phyloP scores from a whole-genome alignment of 1,140 invertebrate genomes.

The Manduca sexta region DNA sequence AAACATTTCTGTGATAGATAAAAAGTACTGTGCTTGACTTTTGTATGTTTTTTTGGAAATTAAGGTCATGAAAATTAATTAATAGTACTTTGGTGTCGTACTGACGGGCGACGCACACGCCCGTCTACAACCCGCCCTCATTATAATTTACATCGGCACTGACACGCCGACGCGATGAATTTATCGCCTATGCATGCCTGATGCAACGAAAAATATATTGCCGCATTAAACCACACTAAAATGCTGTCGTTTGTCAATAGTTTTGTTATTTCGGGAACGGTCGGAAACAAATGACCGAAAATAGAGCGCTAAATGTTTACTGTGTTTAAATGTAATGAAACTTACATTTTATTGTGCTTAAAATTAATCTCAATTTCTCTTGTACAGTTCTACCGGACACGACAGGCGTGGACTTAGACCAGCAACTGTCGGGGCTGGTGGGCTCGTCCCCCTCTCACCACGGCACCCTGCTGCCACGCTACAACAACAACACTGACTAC shows the following conservation, averaged over 20 bases:
- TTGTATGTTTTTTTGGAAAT: no score
- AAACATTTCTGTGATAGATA: no score
- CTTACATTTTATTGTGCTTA: background rate
- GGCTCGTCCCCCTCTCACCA: conserved; percentile 75
- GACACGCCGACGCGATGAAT: conserved; percentile 48
- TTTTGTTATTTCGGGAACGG: conserved; percentile 1
- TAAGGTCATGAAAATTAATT: no score
- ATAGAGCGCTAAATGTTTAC: background rate
- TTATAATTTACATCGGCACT: conserved; percentile 61
- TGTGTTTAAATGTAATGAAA: no score
- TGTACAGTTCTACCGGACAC: conserved; percentile 81
- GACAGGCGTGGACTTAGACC: conserved; percentile 83
- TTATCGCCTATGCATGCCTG: conserved; percentile 52
- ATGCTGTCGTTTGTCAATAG: conserved; percentile 12
- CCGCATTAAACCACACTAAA: conserved; percentile 44
- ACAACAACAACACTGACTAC: conserved; percentile 72
- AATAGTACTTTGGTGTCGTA: background rate
- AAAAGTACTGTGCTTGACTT: no score
- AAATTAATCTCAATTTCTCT: conserved; percentile 19
- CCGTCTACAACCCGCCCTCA: conserved; percentile 54
- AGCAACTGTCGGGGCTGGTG: conserved; percentile 82
- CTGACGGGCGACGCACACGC: background rate
- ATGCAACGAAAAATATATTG: conserved; percentile 46
- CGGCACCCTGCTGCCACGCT: conserved; percentile 73
- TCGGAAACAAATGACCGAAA: background rate